Conservation (phyloP, 2,888 invertebrate species). For the Andrena marginata region DNA sequence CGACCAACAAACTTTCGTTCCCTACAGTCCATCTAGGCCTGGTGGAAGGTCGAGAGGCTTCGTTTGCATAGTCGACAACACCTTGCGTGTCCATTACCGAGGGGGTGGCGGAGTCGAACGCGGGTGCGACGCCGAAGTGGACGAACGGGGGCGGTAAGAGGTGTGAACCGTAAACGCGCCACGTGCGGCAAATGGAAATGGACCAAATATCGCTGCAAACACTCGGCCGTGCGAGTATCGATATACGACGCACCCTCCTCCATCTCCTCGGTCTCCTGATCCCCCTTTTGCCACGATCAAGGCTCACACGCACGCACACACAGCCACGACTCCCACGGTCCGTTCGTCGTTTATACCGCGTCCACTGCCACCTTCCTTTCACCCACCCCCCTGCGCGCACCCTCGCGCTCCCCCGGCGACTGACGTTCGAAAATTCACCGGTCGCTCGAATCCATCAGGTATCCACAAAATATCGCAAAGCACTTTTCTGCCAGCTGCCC, state of each 20-base stretch:
- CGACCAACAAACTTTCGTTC: slow-evolving; percentile 37
- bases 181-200: slow-evolving; percentile 84
- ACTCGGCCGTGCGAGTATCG: slow-evolving; percentile 81
- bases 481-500: slow-evolving; percentile 67
- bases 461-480: slow-evolving; percentile 82
- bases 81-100: slow-evolving; percentile 83
- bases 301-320: slow-evolving; percentile 55
- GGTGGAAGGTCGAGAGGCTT: slow-evolving; percentile 73
- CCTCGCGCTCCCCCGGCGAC: slow-evolving; percentile 13
- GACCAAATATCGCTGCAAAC: slow-evolving; percentile 84
- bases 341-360: slow-evolving; percentile 68
- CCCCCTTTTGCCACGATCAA: slow-evolving; percentile 64
- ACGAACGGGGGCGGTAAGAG: slow-evolving; percentile 73
- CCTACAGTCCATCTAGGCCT: slow-evolving; percentile 56
- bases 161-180: slow-evolving; percentile 84
- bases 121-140: slow-evolving; percentile 46
- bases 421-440: slow-evolving; percentile 78
- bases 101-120: slow-evolving; percentile 61
- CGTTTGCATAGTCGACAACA: slow-evolving; percentile 81
- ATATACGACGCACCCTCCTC: slow-evolving; percentile 80
- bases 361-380: slow-evolving; percentile 32
- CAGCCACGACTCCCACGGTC: slow-evolving; percentile 52
- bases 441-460: slow-evolving; percentile 80
- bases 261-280: slow-evolving; percentile 68
- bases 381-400: slow-evolving; percentile 6